Evolutionary conservation across 1,140 invertebrate genomes (phyloP), one percentile per base, ranked within the genome.

Genomic region (Aricia agestis): DNA sequence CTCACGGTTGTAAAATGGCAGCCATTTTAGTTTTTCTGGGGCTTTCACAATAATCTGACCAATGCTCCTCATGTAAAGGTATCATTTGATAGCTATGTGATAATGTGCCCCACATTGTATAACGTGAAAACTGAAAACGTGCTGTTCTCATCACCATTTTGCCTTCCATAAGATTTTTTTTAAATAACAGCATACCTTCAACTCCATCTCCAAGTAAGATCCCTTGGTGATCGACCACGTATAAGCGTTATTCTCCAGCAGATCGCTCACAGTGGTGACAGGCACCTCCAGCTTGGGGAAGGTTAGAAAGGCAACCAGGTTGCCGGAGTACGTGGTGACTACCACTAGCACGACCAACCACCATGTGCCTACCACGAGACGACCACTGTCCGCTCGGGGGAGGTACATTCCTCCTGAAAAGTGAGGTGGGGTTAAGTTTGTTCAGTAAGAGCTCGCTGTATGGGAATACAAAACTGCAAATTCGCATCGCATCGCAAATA

Each of bases 271-370:
- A 0, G 94, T 95, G 6, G 95, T 94, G 0, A 98, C 94, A 0
- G 96, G 93, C 6, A 93, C 93, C 80, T 97, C 95, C 80, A 97
- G 95, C 84, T 96, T 95, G 0, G 97, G 97, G 83, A 98, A 98
- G 0, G 98, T 98, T 9, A 99, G 93, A 82, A 98, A 98, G 5
- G 98, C 98, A 0, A 98, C 97, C 31, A 99, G 93, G 88, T 97
- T 98, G 6, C 97, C 97, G 57, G 96, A 97, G 88, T 98, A 99
- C 0, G 97, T 98, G 2, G 98, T 98, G 0, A 98, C 95, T 0
- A 98, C 92, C 0, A 98, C 95, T 70, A 98, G 93, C 3, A 98
- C 97, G 13, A 98, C 96, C 13, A 99, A 84, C 97, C 98, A 98
- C 98, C 98, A 99, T 5, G 96, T 95, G 0, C 96, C 97, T 0